Evolutionary conservation across 2,113 vertebrate species (phyloP), one percentile per base, ranked within the genome.

Genomic region (Dasyornis broadbenti): DNA sequence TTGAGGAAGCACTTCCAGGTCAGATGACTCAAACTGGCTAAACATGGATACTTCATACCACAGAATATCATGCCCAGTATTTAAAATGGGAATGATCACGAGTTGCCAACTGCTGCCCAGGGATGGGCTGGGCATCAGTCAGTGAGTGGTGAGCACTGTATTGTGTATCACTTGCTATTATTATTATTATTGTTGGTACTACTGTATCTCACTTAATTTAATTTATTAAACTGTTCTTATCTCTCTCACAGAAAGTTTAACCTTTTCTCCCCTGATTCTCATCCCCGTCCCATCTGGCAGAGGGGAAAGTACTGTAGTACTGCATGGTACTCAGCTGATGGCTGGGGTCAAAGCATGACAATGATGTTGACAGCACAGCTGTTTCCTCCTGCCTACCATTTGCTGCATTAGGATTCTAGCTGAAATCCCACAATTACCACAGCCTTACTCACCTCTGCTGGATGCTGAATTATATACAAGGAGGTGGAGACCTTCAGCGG

Each of bases 391-490:
- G 21, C 24, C 85, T 54, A 47, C 31, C 28, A 81, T 45, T 56
- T 79, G 14, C 24, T 75, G 45, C 35, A 33, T 37, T 56, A 79
- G 79, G 64, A 73, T 42, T 73, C 11, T 42, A 76, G 44, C 18
- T 77, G 37, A 94, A 90, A 69, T 40, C 40, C 21, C 45, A 68
- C 19, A 68, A 19, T 83, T 95, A 75, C 45, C 22, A 92, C 39
- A 92, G 47, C 64, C 50, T 93, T 85, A 98, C 98, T 98, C 96
- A 99, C 99, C 99, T 99, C 99, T 94, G 99, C 99, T 35, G 99
- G 99, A 96, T 99, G 99, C 94, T 99, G 99, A 85, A 99, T 98
- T 70, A 99, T 99, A 91, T 99, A 99, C 73, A 99, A 97, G 92
- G 98, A 98, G 15, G 99, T 99, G 66, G 99, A 99, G 86, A 99